phyloP scores from a whole-genome alignment of 2,113 vertebrate genomes.

The Excalfactoria chinensis region DNA sequence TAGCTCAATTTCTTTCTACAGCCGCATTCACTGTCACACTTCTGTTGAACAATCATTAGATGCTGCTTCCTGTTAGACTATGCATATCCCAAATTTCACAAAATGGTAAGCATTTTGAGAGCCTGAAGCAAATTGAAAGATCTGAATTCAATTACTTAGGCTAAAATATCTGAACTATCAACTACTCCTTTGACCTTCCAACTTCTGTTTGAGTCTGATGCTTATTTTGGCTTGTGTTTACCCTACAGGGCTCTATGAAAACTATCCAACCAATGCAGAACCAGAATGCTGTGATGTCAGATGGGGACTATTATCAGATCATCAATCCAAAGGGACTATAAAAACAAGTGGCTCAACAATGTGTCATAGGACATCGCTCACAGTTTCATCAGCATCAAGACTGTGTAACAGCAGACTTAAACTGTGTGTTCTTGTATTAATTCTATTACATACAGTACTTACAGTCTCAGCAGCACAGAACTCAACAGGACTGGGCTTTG shows the following conservation, averaged over 20 bases:
- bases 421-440: conserved; percentile 95
- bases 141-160: background rate
- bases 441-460: conserved; percentile 96
- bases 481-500: conserved; percentile 88
- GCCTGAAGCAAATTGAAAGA: background rate
- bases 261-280: conserved; percentile 89
- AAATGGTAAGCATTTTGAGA: background rate
- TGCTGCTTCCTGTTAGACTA: background rate
- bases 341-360: conserved; percentile 87
- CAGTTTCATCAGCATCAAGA: conserved; percentile 93
- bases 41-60: background rate
- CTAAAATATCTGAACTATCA: background rate
- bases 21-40: background rate
- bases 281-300: conserved; percentile 98
- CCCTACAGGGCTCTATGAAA: conserved; percentile 91
- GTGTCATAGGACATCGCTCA: conserved; percentile 90
- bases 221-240: conserved; percentile 24
- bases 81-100: background rate
- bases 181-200: background rate
- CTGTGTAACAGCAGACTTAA: conserved; percentile 95
- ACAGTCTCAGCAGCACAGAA: conserved; percentile 94
- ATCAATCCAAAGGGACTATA: conserved; percentile 84
- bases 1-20: background rate
- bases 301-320: conserved; percentile 87
- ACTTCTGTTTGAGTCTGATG: background rate